Conservation (phyloP, 2,113 vertebrate genomes). For the Pelvicachromis taeniatus region DNA sequence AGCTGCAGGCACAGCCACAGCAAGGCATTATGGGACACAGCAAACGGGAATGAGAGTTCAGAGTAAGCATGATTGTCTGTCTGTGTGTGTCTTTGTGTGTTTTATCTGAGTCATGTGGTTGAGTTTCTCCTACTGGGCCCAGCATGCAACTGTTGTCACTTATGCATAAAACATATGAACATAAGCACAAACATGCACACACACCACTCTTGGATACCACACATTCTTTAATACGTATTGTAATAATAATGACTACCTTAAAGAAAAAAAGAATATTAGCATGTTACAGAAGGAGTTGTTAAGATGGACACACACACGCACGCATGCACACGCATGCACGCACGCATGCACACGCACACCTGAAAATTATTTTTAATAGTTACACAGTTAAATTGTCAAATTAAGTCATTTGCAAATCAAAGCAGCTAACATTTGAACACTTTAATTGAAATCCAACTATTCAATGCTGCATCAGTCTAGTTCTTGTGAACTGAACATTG, state of each 20-base stretch:
- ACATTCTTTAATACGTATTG: neutral
- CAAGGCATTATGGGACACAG: slow-evolving; percentile 48
- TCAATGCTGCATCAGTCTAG: neutral
- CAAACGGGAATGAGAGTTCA: neutral
- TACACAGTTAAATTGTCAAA: neutral
- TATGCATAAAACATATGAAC: neutral
- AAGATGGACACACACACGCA: neutral
- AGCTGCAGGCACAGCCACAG: slow-evolving; percentile 34
- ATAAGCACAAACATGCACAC: neutral
- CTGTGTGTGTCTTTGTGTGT: slow-evolving; percentile 6
- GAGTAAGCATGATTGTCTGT: neutral
- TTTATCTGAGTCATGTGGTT: slow-evolving; percentile 10
- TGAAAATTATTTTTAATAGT: neutral
- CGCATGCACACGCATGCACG: neutral
- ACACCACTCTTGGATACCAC: neutral
- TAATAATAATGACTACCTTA: neutral
- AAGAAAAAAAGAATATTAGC: neutral
- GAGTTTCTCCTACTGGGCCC: slow-evolving; percentile 8
- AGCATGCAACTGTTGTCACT: slow-evolving; percentile 4
- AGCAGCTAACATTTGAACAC: neutral
- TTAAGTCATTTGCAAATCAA: neutral
- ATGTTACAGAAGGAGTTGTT: neutral
- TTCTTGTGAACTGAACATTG: neutral
- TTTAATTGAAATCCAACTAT: neutral
- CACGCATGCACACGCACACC: neutral